Conservation (phyloP, 2,888 invertebrate genomes). For the Acrocera orbiculus region DNA sequence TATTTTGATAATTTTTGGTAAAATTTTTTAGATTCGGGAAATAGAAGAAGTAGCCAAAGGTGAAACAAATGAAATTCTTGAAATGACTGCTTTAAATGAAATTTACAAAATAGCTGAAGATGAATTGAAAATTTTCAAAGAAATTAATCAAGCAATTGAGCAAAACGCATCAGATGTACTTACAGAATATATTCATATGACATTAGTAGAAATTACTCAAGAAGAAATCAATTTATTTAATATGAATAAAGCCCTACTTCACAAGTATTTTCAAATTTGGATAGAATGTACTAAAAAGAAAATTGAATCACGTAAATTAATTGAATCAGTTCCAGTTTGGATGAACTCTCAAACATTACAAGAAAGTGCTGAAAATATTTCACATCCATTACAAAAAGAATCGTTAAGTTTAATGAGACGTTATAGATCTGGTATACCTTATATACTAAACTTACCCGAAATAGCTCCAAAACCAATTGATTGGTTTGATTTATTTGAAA, state of each 20-base stretch:
- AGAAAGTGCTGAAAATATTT: slow-evolving; percentile 23
- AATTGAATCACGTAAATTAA: slow-evolving; percentile 33
- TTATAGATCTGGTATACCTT: slow-evolving; percentile 31
- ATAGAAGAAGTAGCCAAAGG: no score
- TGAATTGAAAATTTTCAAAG: neutral
- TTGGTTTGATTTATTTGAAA: slow-evolving; percentile 6
- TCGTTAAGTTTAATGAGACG: slow-evolving; percentile 33
- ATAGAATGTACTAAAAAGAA: slow-evolving; percentile 24
- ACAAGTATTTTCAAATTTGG: slow-evolving; percentile 34
- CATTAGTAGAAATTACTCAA: slow-evolving; percentile 18
- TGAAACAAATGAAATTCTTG: neutral
- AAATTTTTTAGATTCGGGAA: no score
- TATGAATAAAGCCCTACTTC: slow-evolving; percentile 22
- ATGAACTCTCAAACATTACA: slow-evolving; percentile 24
- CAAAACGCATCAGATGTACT: slow-evolving; percentile 16
- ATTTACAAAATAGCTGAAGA: neutral
- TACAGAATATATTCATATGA: neutral
- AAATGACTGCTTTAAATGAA: neutral
- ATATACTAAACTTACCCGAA: no score
- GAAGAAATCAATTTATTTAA: slow-evolving; percentile 23
- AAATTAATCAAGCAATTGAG: no score
- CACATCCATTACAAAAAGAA: slow-evolving; percentile 29
- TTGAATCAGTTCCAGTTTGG: slow-evolving; percentile 39
- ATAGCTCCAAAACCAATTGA: slow-evolving; percentile 12
- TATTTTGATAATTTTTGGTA: no score